Base-by-base conservation (phyloP, 2,113 vertebrate species). In the Callopanchax toddi region DNA sequence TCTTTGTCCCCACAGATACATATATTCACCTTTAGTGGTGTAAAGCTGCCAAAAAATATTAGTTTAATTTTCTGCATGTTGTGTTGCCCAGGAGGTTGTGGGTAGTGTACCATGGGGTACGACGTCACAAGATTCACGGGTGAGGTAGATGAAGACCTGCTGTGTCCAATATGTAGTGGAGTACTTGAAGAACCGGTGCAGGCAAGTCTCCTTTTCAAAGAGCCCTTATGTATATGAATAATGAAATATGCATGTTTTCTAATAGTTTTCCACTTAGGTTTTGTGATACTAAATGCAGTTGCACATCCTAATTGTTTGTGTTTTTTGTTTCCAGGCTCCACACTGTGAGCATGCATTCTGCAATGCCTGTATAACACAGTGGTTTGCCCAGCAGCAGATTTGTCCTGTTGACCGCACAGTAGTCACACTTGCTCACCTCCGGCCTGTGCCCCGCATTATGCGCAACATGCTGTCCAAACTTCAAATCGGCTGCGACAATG, bases 281-380 rank as follows among this genome's bases (percentile, higher is more conserved):
- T 0, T 32, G 18, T 4, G 12, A 0, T 34, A 13, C 5, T 6
- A 15, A 53, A 20, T 36, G 36, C 5, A 3, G 2, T 36, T 20
- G 26, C 12, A 18, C 18, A 16, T 51, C 17, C 17, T 20, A 3
- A 20, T 25, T 16, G 17, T 37, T 22, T 25, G 17, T 32, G 15
- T 40, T 10, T 48, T 64, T 50, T 49, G n/a, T 6, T 42, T 32
- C 20, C 76, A 99, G 97, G 97, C 97, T 34, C 96, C 97, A 23
- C 97, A 99, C 86, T 99, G 97, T 42, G 97, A 99, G 81, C 97
- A 99, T 92, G 97, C 97, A 74, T 99, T 99, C 92, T 99, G 97
- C 92, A 99, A 98, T 8, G 96, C 97, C 84, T 99, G 97, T 89
- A 99, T 99, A 92, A 98, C 96, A 3, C 96, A 98, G 91, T 99